Percentiles rank a stretch among this genome's conserved stretches.
Conservation (phyloP, 2,888 invertebrate species). For the Tetramorium bicarinatum region DNA sequence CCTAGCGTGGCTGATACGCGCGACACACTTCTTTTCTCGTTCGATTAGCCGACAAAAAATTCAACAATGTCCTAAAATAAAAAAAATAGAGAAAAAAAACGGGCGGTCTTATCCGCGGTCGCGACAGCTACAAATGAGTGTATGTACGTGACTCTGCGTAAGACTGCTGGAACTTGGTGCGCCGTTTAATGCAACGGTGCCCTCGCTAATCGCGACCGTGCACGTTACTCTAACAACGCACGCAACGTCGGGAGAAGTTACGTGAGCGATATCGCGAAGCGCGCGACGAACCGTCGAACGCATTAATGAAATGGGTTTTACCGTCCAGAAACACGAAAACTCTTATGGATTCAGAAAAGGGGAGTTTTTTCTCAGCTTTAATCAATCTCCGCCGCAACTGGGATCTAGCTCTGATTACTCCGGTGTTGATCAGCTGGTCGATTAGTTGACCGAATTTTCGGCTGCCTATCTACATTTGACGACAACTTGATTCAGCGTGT, state of each 20-base stretch:
- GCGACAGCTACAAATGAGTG: conserved; percentile 52
- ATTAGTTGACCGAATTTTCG: neutral
- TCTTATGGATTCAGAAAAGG: neutral
- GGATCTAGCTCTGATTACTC: neutral
- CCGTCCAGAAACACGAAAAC: conserved; percentile 36
- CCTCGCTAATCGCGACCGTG: conserved; percentile 53
- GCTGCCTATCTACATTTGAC: conserved; percentile 12
- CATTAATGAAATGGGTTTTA: conserved; percentile 48
- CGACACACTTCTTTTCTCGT: conserved; percentile 51
- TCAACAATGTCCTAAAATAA: conserved; percentile 26
- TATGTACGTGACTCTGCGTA: conserved; percentile 38
- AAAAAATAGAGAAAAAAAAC: neutral
- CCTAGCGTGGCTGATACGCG: conserved; percentile 43
- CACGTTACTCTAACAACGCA: conserved; percentile 47
- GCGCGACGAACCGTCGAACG: conserved; percentile 49
- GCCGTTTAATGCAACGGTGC: conserved; percentile 53
- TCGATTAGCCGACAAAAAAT: conserved; percentile 44
- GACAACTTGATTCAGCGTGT: conserved; percentile 4
- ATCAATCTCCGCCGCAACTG: conserved; percentile 21
- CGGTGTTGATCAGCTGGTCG: neutral
- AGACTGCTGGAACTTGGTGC: conserved; percentile 44
- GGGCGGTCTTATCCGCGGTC: conserved; percentile 26
- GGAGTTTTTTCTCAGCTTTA: conserved; percentile 18
- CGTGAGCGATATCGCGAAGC: conserved; percentile 49
- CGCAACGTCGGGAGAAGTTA: conserved; percentile 52